A percentile compares a stretch with the other conserved stretches of the same genome.
These are phyloP conservation scores for Zaprionus africanus DNA, from an alignment of 1,140 invertebrate species.

Conservation along the genomic window DNA sequence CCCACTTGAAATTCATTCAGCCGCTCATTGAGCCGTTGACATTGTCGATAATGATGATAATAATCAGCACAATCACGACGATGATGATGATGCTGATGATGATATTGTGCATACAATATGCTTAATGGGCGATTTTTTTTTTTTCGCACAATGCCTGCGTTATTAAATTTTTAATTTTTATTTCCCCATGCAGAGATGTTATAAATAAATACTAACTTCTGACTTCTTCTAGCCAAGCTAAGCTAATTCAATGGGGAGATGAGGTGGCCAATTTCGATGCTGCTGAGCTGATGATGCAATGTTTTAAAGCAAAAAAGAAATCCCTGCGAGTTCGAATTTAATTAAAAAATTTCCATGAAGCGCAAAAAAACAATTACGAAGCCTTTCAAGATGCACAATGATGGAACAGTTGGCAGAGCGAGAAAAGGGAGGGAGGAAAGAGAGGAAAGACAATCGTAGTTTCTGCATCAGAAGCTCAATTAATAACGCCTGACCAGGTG, in stretches of 20 bases:
- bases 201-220: not conserved
- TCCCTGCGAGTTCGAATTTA: slow-evolving; percentile 47
- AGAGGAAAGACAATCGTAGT: slow-evolving; percentile 46
- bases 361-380: slow-evolving; percentile 67
- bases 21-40: slow-evolving; percentile 69
- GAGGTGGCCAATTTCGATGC: not conserved
- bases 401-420: not conserved
- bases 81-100: slow-evolving; percentile 45
- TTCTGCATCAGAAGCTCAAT: slow-evolving; percentile 74
- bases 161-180: slow-evolving; percentile 76
- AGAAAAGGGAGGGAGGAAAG: slow-evolving; percentile 21
- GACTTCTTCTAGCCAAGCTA: not conserved
- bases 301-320: not conserved
- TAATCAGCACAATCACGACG: slow-evolving; percentile 46
- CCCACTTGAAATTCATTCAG: slow-evolving; percentile 69
- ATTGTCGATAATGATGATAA: slow-evolving; percentile 54
- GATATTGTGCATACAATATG: slow-evolving; percentile 56
- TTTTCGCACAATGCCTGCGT: slow-evolving; percentile 14
- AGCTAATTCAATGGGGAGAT: slow-evolving; percentile 5
- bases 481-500: slow-evolving; percentile 76
- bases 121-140: slow-evolving; percentile 39
- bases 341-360: slow-evolving; percentile 73
- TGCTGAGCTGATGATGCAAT: slow-evolving; percentile 9
- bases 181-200: slow-evolving; percentile 29
- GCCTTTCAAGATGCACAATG: slow-evolving; percentile 53